These are phyloP conservation scores for Hippocampus kuda DNA, from an alignment of 2,797 vertebrate species.

Conservation along the genomic window DNA sequence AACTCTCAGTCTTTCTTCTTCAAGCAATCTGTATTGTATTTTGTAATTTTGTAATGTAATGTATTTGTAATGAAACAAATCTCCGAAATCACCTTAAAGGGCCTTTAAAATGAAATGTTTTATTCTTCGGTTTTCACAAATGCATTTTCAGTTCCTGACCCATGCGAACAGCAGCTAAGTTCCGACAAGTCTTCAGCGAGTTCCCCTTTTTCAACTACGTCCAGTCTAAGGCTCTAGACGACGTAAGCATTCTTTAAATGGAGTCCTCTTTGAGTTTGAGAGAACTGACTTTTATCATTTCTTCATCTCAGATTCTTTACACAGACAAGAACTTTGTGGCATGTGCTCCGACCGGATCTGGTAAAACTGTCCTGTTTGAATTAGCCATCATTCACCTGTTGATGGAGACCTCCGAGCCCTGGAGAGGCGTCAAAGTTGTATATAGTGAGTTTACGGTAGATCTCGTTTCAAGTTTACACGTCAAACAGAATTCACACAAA, in stretches of 20 bases:
- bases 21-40: neutral
- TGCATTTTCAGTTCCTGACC: slow-evolving; percentile 56
- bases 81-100: neutral
- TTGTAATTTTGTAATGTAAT: too few species aligned
- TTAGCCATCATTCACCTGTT: slow-evolving; percentile 87
- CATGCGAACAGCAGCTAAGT: slow-evolving; percentile 72
- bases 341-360: slow-evolving; percentile 94
- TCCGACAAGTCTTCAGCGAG: slow-evolving; percentile 86
- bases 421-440: slow-evolving; percentile 88
- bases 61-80: too few species aligned
- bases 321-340: slow-evolving; percentile 88
- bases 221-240: slow-evolving; percentile 91
- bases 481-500: neutral
- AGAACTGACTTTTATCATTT: neutral
- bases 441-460: slow-evolving; percentile 77
- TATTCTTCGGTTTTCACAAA: slow-evolving; percentile 4
- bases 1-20: too few species aligned
- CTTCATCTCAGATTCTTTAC: slow-evolving; percentile 78
- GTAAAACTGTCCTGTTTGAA: slow-evolving; percentile 94
- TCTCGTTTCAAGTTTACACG: too few species aligned
- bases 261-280: neutral
- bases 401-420: slow-evolving; percentile 83
- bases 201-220: slow-evolving; percentile 98
- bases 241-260: slow-evolving; percentile 71
- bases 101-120: neutral